Percentiles rank a stretch among this genome's conserved stretches.
These are phyloP conservation scores for Leptothorax acervorum DNA, from an alignment of 2,888 invertebrate species.

Conservation along the genomic window DNA sequence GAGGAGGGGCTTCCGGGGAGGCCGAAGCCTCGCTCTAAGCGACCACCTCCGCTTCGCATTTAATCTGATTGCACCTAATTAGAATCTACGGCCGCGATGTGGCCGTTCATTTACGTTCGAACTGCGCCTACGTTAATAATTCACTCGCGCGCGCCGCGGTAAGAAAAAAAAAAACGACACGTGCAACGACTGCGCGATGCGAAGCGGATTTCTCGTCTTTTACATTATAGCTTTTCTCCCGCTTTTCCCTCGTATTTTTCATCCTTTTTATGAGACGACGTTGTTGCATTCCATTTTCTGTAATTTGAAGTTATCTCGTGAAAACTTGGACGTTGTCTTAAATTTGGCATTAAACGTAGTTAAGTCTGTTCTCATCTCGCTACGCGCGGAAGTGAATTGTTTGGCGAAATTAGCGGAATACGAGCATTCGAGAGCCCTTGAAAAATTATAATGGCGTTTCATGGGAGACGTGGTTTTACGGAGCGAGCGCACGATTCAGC, in stretches of 20 bases:
- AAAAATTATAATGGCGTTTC: slow-evolving; percentile 18
- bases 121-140: slow-evolving; percentile 54
- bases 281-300: background rate
- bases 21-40: slow-evolving; percentile 34
- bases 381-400: background rate
- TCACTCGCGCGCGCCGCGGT: slow-evolving; percentile 14
- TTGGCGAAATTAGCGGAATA: background rate
- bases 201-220: background rate
- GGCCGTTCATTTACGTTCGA: slow-evolving; percentile 25
- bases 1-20: slow-evolving; percentile 54
- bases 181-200: background rate
- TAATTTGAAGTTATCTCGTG: background rate
- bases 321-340: background rate
- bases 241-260: background rate
- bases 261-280: background rate
- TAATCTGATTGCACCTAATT: slow-evolving; percentile 69
- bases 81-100: slow-evolving; percentile 46
- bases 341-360: slow-evolving; percentile 1
- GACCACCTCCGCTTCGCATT: slow-evolving; percentile 28
- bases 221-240: background rate
- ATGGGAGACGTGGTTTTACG: slow-evolving; percentile 7
- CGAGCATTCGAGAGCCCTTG: slow-evolving; percentile 23
- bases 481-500: background rate
- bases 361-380: slow-evolving; percentile 13
- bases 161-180: background rate